Evolutionary conservation across 2,888 invertebrate species (phyloP).

Genomic region (Drosophila kuntzei): DNA sequence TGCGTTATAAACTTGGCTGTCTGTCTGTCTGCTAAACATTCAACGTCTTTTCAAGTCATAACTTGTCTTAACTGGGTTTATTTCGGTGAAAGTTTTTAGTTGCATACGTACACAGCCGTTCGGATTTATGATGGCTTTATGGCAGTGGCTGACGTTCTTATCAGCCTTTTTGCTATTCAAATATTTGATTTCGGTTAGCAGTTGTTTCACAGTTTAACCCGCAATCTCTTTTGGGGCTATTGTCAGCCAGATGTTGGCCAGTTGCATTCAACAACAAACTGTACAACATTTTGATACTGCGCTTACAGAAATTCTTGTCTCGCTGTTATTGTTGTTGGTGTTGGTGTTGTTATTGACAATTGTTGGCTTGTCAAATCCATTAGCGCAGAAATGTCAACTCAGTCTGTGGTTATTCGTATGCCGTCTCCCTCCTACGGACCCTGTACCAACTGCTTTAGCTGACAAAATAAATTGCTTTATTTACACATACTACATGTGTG

Average conservation of each 20-base stretch:
- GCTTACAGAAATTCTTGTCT: too few relatives aligned
- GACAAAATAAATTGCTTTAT: conserved; percentile 54
- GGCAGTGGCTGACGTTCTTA: conserved; percentile 42
- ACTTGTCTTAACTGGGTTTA: conserved; percentile 10
- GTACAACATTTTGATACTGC: conserved; percentile 9
- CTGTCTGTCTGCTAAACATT: conserved; percentile 10
- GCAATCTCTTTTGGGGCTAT: conserved; percentile 13
- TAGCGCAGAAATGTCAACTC: conserved; percentile 21
- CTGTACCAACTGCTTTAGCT: conserved; percentile 2
- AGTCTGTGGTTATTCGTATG: neutral
- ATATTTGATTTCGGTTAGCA: conserved; percentile 50
- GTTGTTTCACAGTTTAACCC: conserved; percentile 38
- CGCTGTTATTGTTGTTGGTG: neutral
- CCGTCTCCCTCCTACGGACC: neutral
- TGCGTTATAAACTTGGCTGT: conserved; percentile 65
- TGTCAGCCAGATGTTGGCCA: conserved; percentile 27
- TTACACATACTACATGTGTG: conserved; percentile 32
- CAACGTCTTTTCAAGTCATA: conserved; percentile 1
- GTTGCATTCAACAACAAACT: conserved; percentile 27
- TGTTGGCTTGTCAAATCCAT: conserved; percentile 32
- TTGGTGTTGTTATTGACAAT: conserved; percentile 32
- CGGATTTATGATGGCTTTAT: conserved; percentile 42
- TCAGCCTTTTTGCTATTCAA: conserved; percentile 45
- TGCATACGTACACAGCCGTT: conserved; percentile 37
- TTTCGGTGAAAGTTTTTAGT: conserved; percentile 57